These are phyloP conservation scores for Onychorhynchus coronatus DNA, from an alignment of 2,113 vertebrate genomes.

Conservation along the genomic window DNA sequence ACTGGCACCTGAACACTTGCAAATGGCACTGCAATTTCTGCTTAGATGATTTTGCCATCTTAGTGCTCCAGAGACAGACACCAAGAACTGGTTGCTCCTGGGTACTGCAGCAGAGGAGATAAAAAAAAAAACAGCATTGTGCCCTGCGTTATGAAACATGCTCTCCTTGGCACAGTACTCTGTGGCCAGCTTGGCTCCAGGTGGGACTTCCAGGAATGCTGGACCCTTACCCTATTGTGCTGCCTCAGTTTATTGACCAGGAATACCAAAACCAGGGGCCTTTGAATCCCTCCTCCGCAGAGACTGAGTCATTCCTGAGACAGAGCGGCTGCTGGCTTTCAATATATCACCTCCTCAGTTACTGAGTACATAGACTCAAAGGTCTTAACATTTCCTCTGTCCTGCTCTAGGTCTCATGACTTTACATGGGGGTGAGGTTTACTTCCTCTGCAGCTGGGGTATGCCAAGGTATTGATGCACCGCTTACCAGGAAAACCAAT, in stretches of 20 bases:
- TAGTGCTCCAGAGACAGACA: background rate
- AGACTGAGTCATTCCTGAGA: background rate
- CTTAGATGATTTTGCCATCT: background rate
- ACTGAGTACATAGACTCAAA: background rate
- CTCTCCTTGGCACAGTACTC: background rate
- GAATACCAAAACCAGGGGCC: background rate
- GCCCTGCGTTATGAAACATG: rapidly evolving
- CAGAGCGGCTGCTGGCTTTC: background rate
- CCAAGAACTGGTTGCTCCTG: background rate
- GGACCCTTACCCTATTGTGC: background rate
- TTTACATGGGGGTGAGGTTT: background rate
- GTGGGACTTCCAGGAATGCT: background rate
- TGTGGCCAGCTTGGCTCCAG: background rate
- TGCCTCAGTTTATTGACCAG: background rate
- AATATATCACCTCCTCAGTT: background rate
- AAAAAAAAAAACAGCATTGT: rapidly evolving
- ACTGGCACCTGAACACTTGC: rapidly evolving
- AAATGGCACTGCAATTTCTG: background rate
- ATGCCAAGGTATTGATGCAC: background rate
- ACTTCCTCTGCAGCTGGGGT: background rate
- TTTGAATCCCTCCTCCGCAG: background rate
- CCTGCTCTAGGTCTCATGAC: background rate
- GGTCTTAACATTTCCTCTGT: background rate
- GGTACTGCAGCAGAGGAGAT: background rate
- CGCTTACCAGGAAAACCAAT: background rate